Base-by-base conservation (phyloP, 2,113 vertebrate species). In the Clinocottus analis region DNA sequence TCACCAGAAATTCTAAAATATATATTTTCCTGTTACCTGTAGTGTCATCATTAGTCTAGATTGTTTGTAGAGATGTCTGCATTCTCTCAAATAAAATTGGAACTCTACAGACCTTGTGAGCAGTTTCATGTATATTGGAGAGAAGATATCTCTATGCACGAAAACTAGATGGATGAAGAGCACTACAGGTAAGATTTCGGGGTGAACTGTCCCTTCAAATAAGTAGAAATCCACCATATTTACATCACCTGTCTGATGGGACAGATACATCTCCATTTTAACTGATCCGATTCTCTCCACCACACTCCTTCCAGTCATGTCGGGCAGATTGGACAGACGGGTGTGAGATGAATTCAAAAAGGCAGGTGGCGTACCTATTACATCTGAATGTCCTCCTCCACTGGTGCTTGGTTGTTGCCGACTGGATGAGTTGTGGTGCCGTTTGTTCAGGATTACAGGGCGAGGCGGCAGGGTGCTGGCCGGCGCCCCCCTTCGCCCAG, bases 331-430 rank as follows among this genome's bases (percentile, higher is more conserved):
- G 0, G 3, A 51, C 58, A 58, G 60, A 49, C 13, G 43, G 31
- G 3, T 29, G 5, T 67, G 45, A 47, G 19, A 77, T 39, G 49
- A 19, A 13, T 37, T 65, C 1, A 72, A 56, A 75, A 35, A 45
- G n/a, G n/a, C 27, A 13, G 11, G 19, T 25, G 23, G 2, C 68
- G 0, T 29, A 90, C 90, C 87, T 90, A 2, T 81, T 71, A 12
- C 0, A 3, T 67, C 17, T 71, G 2, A 16, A 71, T 55, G 43
- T 84, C 29, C 43, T 79, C 41, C 58, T 56, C 13, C 53, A 59
- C 16, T 14, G 21, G 0, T 43, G 81, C 69, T 53, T 89, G 16
- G 7, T 13, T 14, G 60, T 6, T 21, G 41, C n/a, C 0, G 41
- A 31, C 13, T 0, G 25, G 41, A 21, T 39, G 23, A 7, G 25